Base-by-base conservation (phyloP, 2,113 vertebrate species). In the Petroica traversi region DNA sequence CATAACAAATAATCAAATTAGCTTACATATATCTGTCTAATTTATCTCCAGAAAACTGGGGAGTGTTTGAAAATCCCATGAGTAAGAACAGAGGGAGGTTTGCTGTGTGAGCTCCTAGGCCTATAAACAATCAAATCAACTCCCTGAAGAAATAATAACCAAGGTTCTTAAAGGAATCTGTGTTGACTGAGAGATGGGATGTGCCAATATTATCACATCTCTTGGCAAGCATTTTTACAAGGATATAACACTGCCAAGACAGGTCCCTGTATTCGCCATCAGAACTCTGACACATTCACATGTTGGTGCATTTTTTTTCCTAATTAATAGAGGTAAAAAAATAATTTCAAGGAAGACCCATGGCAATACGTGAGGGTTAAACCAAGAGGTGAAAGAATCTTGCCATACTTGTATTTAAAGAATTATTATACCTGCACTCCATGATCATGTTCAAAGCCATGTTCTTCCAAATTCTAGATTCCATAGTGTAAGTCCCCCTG, bases 391-490 rank as follows among this genome's bases (percentile, higher is more conserved):
- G 66, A 77, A 63, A 46, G 14, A 71, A 71, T 54, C 17, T 51
- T 84, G 33, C 16, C 14, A n/a, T 59, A 45, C 4, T 20, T 36
- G 7, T 46, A 41, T 46, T 59, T 67, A 77, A 90, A 66, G 5
- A 85, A 69, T 33, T 57, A 58, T 12, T 48, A 45, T 69, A 92
- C 58, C 10, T 49, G 8, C 41, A 58, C 18, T 8, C 25, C 19
- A 16, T n/a, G 7, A 5, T 38, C 2, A 5, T 17, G 2, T 72
- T 92, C 34, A 91, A 31, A 85, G 2, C 22, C n/a, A 20, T 10
- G 6, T 89, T 49, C 49, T 94, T 85, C 31, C 12, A 78, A 57
- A 75, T 86, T 93, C 75, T n/a, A 63, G 36, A 75, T 23, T 93
- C 45, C 43, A 52, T 25, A 38, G 3, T n/a, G 22, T 68, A 92